These are phyloP conservation scores for Chloroclystis v-ata DNA, from an alignment of 2,888 invertebrate species.

Conservation along the genomic window DNA sequence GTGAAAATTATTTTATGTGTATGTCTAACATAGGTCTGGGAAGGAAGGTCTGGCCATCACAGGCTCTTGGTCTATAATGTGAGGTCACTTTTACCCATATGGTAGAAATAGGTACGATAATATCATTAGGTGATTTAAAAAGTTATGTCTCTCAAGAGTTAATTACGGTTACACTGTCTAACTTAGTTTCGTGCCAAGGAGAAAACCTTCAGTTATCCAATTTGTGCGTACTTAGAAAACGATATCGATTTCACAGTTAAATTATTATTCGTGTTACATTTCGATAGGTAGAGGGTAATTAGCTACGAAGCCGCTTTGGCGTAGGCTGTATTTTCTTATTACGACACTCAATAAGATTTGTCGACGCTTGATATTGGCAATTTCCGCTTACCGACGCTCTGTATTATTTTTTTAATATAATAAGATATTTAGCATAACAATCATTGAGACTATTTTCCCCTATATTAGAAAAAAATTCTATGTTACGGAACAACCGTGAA, in stretches of 20 bases:
- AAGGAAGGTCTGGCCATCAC: no score
- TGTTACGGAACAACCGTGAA: no score
- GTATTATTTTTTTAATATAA: not conserved
- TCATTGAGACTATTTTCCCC: no score
- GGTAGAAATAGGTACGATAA: no score
- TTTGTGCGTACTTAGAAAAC: slow-evolving; percentile 1
- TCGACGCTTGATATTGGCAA: slow-evolving; percentile 6
- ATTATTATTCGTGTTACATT: slow-evolving; percentile 40
- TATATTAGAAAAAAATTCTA: no score
- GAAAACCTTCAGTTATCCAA: not conserved
- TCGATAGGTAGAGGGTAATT: slow-evolving; percentile 32
- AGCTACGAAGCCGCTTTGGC: slow-evolving; percentile 33
- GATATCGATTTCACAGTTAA: slow-evolving; percentile 31
- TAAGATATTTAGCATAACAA: not conserved
- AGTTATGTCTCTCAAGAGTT: no score
- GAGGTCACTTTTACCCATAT: no score
- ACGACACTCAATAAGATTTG: slow-evolving; percentile 20
- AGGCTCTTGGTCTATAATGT: no score
- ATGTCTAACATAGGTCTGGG: no score
- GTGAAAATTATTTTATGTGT: no score
- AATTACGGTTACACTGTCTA: no score
- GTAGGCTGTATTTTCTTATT: slow-evolving; percentile 31
- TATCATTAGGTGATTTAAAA: no score
- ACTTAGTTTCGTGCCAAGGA: not conserved
- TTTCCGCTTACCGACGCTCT: not conserved